A percentile compares a stretch with the other conserved stretches of the same genome.
Evolutionary conservation across 2,113 vertebrate species (phyloP).

Genomic region (Clarias batrachus): DNA sequence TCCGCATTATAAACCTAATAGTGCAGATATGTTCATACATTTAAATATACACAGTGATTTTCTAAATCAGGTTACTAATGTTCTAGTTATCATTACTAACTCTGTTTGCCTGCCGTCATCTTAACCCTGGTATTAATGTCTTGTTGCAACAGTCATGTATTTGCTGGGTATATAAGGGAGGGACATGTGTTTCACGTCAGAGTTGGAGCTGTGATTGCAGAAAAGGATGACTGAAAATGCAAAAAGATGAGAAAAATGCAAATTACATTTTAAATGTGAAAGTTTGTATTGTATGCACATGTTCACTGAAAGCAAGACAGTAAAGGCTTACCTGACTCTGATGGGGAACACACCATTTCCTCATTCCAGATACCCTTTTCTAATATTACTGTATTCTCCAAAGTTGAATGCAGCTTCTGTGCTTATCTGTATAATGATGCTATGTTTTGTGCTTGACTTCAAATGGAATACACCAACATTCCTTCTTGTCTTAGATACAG

Average conservation of each 20-base stretch:
- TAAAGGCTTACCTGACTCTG: neutral
- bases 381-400: neutral
- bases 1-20: neutral
- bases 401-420: conserved; percentile 10
- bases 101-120: conserved; percentile 4
- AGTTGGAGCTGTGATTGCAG: neutral
- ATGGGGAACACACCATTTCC: neutral
- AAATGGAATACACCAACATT: conserved; percentile 39
- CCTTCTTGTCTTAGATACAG: conserved; percentile 37
- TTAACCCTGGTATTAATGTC: conserved; percentile 30
- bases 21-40: conserved; percentile 15
- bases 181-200: neutral
- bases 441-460: conserved; percentile 24
- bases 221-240: neutral
- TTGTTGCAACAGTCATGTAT: conserved; percentile 9
- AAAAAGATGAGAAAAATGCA: neutral
- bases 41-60: neutral
- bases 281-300: neutral
- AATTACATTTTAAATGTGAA: neutral
- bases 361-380: neutral
- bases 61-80: conserved; percentile 2
- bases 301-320: neutral
- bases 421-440: conserved; percentile 4
- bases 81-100: conserved; percentile 25
- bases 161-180: conserved; percentile 4